Percentiles rank a stretch among this genome's conserved stretches.
Evolutionary conservation across 2,888 invertebrate species (phyloP).

Genomic region (Hirtodrosophila histrioides): DNA sequence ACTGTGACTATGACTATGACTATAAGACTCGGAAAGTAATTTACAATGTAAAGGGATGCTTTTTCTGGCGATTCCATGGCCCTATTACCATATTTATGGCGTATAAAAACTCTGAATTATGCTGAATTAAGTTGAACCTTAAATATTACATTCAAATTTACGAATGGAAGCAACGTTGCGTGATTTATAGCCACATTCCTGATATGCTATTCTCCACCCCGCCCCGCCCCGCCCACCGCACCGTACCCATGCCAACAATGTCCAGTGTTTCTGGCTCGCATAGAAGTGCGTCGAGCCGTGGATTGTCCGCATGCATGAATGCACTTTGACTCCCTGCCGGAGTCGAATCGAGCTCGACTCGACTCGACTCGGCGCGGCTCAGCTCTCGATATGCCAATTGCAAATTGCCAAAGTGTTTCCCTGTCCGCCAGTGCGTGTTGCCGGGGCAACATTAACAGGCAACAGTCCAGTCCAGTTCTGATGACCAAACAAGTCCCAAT

Average conservation of each 20-base stretch:
- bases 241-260: slow-evolving; percentile 41
- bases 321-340: slow-evolving; percentile 50
- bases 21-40: no score
- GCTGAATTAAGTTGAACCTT: slow-evolving; percentile 26
- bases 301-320: slow-evolving; percentile 65
- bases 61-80: no score
- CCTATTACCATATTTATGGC: not conserved
- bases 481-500: slow-evolving; percentile 19
- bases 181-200: slow-evolving; percentile 33
- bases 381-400: slow-evolving; percentile 70
- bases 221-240: not conserved
- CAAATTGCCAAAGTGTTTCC: slow-evolving; percentile 57
- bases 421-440: slow-evolving; percentile 46
- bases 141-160: slow-evolving; percentile 43
- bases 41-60: no score
- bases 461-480: slow-evolving; percentile 30
- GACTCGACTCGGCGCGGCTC: slow-evolving; percentile 1
- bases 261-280: slow-evolving; percentile 19
- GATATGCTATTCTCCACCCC: not conserved
- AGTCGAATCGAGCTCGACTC: slow-evolving; percentile 18
- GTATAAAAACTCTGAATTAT: slow-evolving; percentile 7
- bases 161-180: slow-evolving; percentile 38
- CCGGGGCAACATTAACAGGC: slow-evolving; percentile 66
- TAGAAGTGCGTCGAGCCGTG: slow-evolving; percentile 66
- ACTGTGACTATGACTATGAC: no score